Base-by-base conservation (phyloP, 2,113 vertebrate genomes). In the Tragelaphus imberbis region DNA sequence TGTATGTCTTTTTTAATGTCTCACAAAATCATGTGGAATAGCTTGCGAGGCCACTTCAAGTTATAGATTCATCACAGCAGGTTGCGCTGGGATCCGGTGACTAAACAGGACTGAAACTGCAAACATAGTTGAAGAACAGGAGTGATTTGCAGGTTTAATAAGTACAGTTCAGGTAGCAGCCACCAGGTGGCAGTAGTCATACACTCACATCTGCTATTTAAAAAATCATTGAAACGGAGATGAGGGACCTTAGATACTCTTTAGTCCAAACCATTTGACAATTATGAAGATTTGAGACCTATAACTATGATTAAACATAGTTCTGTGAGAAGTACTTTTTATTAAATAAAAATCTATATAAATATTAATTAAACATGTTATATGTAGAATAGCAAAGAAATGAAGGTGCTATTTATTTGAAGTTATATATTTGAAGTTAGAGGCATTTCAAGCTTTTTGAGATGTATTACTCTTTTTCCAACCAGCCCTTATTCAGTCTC, bases 341-440 rank as follows among this genome's bases (percentile, higher is more conserved):
- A 89, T 84, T 93, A 93, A 75, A 89, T 17, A 81, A 97, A 94
- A 58, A n/a, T 12, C 2, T 75, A 0, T 61, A 30, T 90, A 88
- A 92, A 71, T 97, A 92, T 84, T 75, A 89, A 75, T 84, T 80
- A 93, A 75, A 53, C 47, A 90, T 5, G 23, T 44, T 90, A 27
- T 88, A 63, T 88, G 47, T 25, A 81, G 53, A 92, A 93, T 58
- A 84, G 77, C 82, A 95, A 79, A 91, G 65, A 91, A 86, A 55
- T 55, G 40, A 12, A 59, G 49, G 6, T 47, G 8, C 56, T 58
- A 58, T 84, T 95, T 90, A 80, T 84, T 36, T 71, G n/a, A 95
- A 96, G n/a, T 40, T 55, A 88, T 51, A 79, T 92, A 81, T 61
- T 95, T 96, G 94, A 95, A 96, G 47, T 40, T 51, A 88, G 59